phyloP scores from a whole-genome alignment of 2,113 vertebrate species.

The Stomatorhinus ivindoensis region DNA sequence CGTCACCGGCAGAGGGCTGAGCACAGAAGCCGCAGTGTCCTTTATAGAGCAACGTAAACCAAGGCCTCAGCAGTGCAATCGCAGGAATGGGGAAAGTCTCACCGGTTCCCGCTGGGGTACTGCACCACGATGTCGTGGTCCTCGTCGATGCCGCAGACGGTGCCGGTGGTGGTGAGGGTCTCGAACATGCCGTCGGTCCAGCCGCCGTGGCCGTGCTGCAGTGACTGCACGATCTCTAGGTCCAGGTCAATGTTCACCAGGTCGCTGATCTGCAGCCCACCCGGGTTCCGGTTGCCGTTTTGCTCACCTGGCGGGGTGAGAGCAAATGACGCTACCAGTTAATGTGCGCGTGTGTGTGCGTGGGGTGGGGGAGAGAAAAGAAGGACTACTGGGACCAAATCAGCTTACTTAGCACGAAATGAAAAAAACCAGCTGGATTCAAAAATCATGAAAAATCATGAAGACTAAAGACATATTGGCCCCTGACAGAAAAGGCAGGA shows the following conservation, averaged over 20 bases:
- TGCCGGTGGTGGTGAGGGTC: constrained; percentile 95
- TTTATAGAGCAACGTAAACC: background rate
- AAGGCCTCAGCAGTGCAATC: background rate
- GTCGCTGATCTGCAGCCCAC: constrained; percentile 92
- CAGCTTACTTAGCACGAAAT: background rate
- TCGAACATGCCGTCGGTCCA: constrained; percentile 99
- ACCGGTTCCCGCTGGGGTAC: constrained; percentile 97
- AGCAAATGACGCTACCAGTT: background rate
- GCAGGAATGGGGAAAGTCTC: constrained; percentile 25
- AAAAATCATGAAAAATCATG: background rate
- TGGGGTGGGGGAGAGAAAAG: no score
- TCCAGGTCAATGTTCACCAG: constrained; percentile 97
- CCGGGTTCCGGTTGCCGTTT: constrained; percentile 95
- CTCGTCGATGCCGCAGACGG: constrained; percentile 96
- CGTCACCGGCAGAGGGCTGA: background rate
- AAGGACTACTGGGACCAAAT: background rate
- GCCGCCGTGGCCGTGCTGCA: constrained; percentile 96
- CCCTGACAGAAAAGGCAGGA: background rate
- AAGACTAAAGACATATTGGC: background rate
- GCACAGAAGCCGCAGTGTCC: background rate
- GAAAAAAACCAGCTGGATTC: background rate
- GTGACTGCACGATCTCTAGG: constrained; percentile 96
- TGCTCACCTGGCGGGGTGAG: constrained; percentile 75
- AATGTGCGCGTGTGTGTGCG: no score
- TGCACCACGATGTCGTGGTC: constrained; percentile 98